Base-by-base conservation (phyloP, 2,888 invertebrate species). In the Clanis bilineata region DNA sequence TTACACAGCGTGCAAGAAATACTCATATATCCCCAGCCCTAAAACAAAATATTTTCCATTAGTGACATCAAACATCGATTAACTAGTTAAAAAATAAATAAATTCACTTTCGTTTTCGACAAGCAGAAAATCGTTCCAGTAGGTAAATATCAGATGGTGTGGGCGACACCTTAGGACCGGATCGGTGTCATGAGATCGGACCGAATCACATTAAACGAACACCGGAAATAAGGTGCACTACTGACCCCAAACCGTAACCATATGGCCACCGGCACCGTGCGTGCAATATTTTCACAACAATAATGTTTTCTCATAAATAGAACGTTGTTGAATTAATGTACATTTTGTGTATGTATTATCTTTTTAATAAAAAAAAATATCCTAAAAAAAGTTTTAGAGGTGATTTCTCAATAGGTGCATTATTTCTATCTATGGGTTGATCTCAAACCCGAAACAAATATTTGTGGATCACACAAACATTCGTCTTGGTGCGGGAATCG, bases 201-300 rank as follows among this genome's bases (percentile, higher is more conserved):
- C 56, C 56, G 51, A 51, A 51, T 59, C 36, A 38, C 43, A 59
- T 59, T 44, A 45, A 56, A 59, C 56, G 38, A 45, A 38, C 56
- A 57, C 57, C 57, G 61, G 61, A 61, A 61, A 61, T 25, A 61
- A 44, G 41, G 36, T 55, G 61, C 41, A 43, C 61, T 43, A 61
- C 43, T 61, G 61, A 61, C 61, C 61, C 36, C 32, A 61, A 56
- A 58, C 51, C 51, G 9, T 57, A 43, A 32, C 51, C 61, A 61
- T 58, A 57, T 61, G 61, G 57, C 23, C 43, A n/a, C 28, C 32
- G 28, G 51, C n/a, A n/a, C n/a, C n/a, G 45, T 47, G 6, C 25
- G 25, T 28, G 47, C 47, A 51, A 18, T 51, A 51, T 51, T 51
- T 51, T 28, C 28, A 51, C 45, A 44, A 44, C 47, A 51, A 51